Percentiles rank a stretch among this genome's conserved stretches.
phyloP scores from a whole-genome alignment of 2,797 vertebrate genomes.

The Diceros bicornis region DNA sequence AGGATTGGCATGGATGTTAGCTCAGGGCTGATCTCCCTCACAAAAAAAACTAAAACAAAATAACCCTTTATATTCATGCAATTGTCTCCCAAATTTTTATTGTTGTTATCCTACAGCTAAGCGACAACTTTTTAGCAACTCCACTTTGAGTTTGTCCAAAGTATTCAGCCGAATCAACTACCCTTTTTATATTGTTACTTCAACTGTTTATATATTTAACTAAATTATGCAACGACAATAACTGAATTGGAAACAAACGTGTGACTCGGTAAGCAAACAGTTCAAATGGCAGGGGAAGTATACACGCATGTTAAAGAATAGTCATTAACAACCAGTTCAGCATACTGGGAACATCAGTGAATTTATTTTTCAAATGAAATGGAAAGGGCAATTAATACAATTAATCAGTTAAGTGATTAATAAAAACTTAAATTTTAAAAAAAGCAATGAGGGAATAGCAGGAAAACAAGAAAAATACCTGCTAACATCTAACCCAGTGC shows the following conservation, averaged over 20 bases:
- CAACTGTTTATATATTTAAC: neutral
- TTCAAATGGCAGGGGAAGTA: neutral
- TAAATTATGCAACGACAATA: slow-evolving; percentile 16
- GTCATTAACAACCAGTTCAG: neutral
- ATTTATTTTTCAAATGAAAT: slow-evolving; percentile 62
- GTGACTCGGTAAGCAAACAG: slow-evolving; percentile 14
- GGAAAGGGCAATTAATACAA: slow-evolving; percentile 15
- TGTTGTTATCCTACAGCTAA: slow-evolving; percentile 45
- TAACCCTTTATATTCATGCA: neutral
- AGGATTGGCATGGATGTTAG: too few species aligned
- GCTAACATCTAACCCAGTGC: neutral
- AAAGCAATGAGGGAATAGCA: neutral
- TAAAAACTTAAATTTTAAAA: neutral
- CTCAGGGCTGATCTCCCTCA: too few species aligned
- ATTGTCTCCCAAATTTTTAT: neutral
- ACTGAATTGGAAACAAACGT: neutral
- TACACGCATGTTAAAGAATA: neutral
- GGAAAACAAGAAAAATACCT: neutral
- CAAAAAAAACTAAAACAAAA: neutral
- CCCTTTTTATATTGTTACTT: slow-evolving; percentile 21
- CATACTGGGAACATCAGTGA: neutral
- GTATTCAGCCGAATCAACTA: neutral
- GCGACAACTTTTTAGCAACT: neutral
- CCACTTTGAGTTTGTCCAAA: slow-evolving; percentile 5
- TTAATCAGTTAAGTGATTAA: neutral